phyloP scores from a whole-genome alignment of 2,888 invertebrate species.

The Penaeus monodon region DNA sequence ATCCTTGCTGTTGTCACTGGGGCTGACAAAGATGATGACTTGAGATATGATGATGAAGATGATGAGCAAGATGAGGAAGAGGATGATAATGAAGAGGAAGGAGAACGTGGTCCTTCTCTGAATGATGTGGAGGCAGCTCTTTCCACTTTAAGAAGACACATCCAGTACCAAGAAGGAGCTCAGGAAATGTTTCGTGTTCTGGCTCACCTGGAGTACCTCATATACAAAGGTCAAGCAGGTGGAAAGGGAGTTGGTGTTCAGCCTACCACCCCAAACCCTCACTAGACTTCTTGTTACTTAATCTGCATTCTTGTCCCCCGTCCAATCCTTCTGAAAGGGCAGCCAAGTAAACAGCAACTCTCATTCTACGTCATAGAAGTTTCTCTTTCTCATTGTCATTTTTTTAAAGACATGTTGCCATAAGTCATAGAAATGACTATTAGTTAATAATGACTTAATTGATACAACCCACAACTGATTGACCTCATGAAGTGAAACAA shows the following conservation, averaged over 20 bases:
- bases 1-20: slow-evolving; percentile 58
- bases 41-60: slow-evolving; percentile 38
- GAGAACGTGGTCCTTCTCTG: slow-evolving; percentile 38
- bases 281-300: not conserved
- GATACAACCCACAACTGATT: no score
- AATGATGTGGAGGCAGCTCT: slow-evolving; percentile 53
- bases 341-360: no score
- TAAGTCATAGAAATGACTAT: no score
- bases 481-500: no score
- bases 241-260: slow-evolving; percentile 49
- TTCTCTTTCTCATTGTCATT: no score
- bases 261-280: slow-evolving; percentile 37
- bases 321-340: not conserved
- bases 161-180: slow-evolving; percentile 61
- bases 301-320: not conserved
- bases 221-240: slow-evolving; percentile 54
- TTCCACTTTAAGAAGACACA: slow-evolving; percentile 49
- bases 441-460: no score
- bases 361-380: no score
- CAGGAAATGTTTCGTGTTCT: slow-evolving; percentile 60
- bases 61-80: slow-evolving; percentile 39
- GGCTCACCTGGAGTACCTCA: slow-evolving; percentile 58
- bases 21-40: slow-evolving; percentile 42
- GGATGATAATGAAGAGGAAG: slow-evolving; percentile 15
- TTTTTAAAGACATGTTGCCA: no score